These are phyloP conservation scores for Antheraea mylitta DNA, from an alignment of 1,140 invertebrate genomes.

Conservation along the genomic window DNA sequence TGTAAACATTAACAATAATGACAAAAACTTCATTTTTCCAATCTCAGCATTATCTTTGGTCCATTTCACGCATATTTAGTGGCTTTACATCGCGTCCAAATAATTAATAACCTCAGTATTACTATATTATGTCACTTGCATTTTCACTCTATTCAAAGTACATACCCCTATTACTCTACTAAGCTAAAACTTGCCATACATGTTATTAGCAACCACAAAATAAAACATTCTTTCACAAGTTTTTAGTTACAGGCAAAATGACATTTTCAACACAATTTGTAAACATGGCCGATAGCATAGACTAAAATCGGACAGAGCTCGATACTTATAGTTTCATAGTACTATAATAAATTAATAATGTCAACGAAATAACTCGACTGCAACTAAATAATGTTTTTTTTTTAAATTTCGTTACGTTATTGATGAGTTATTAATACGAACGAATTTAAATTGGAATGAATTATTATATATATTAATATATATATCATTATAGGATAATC, in stretches of 20 bases:
- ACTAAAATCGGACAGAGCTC: too few species aligned
- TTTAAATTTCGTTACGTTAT: too few species aligned
- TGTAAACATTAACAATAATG: conserved; percentile 43
- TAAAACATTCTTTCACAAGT: background rate
- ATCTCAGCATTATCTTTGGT: conserved; percentile 45
- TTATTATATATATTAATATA: too few species aligned
- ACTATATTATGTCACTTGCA: background rate
- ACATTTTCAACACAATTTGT: background rate
- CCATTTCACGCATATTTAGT: conserved; percentile 3
- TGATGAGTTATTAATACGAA: too few species aligned
- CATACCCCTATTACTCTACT: background rate
- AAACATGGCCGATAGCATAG: too few species aligned
- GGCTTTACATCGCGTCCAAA: background rate
- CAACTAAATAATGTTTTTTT: too few species aligned
- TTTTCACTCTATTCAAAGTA: background rate
- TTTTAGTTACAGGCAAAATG: background rate
- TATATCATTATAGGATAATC: too few species aligned
- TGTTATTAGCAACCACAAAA: background rate
- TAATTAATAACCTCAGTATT: background rate
- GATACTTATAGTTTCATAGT: too few species aligned
- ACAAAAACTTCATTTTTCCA: conserved; percentile 66
- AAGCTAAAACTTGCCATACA: background rate
- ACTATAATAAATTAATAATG: too few species aligned
- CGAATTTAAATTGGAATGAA: too few species aligned
- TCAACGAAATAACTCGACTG: too few species aligned